phyloP scores from a whole-genome alignment of 1,140 invertebrate genomes.

The Dinothrombium tinctorium region DNA sequence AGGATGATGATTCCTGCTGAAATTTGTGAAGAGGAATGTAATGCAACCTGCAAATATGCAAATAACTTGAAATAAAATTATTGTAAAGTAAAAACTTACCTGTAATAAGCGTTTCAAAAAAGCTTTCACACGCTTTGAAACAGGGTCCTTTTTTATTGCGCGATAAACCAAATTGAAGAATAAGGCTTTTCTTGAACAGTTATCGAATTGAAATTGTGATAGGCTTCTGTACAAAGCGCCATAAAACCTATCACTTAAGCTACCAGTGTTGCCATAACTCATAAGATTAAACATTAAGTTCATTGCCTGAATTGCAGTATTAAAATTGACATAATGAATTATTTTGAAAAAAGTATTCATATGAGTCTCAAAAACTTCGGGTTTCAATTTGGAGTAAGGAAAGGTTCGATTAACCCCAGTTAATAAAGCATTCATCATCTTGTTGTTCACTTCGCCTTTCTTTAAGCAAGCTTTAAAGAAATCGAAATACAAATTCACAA shows the following conservation, averaged over 20 bases:
- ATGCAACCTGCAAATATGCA: constrained; percentile 13
- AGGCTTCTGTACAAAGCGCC: constrained; percentile 67
- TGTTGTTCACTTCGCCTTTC: constrained; percentile 67
- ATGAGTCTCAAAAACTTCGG: constrained; percentile 22
- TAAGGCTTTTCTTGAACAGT: constrained; percentile 46
- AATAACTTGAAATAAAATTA: constrained; percentile 10
- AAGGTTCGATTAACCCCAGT: constrained; percentile 67
- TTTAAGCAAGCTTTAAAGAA: constrained; percentile 82
- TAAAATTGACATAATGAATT: constrained; percentile 50
- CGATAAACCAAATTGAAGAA: constrained; percentile 69
- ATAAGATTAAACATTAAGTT: constrained; percentile 47
- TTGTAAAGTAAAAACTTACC: constrained; percentile 26
- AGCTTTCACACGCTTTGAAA: constrained; percentile 40
- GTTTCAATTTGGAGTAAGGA: constrained; percentile 36
- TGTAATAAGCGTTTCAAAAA: constrained; percentile 78
- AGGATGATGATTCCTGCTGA: constrained; percentile 50
- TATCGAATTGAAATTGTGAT: constrained; percentile 43
- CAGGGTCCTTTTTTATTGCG: constrained; percentile 50
- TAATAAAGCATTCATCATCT: constrained; percentile 71
- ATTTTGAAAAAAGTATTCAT: constrained; percentile 64
- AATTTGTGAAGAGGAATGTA: constrained; percentile 31
- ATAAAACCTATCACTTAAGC: constrained; percentile 46
- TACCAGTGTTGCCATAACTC: constrained; percentile 17
- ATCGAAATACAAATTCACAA: constrained; percentile 77
- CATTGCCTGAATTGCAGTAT: constrained; percentile 61